Evolutionary conservation across 2,888 invertebrate genomes (phyloP).

Genomic region (Acleris cristana): DNA sequence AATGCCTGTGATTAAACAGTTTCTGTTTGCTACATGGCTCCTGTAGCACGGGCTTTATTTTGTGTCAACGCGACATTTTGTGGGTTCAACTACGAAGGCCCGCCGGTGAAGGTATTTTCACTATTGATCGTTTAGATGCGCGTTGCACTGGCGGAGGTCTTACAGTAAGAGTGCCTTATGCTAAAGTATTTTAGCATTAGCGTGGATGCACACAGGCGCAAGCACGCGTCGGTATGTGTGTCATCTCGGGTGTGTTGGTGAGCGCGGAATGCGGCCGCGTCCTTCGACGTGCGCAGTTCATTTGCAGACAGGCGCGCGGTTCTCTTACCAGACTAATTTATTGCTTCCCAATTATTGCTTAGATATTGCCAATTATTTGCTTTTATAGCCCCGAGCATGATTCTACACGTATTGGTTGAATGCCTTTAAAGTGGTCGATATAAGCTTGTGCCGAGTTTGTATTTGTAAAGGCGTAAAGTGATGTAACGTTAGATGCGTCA

Average conservation of each 20-base stretch:
- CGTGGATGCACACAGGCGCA: constrained; percentile 53
- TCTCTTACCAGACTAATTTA: constrained; percentile 66
- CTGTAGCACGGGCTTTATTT: constrained; percentile 3
- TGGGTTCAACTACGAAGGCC: not conserved
- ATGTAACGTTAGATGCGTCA: too few relatives aligned
- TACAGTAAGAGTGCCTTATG: constrained; percentile 64
- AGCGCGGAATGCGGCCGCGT: constrained; percentile 80
- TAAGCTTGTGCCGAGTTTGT: too few relatives aligned
- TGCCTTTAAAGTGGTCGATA: not conserved
- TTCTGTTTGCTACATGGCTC: constrained; percentile 53
- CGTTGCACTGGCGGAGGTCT: constrained; percentile 8
- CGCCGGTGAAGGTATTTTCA: not conserved
- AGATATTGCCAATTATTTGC: constrained; percentile 50
- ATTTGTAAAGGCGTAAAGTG: too few relatives aligned
- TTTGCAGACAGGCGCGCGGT: constrained; percentile 75
- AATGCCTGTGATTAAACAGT: constrained; percentile 70
- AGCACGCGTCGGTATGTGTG: constrained; percentile 74
- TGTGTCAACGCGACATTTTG: constrained; percentile 13
- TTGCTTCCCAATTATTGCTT: constrained; percentile 73
- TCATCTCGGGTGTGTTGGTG: constrained; percentile 71
- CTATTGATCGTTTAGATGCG: constrained; percentile 1
- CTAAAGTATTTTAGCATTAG: constrained; percentile 58
- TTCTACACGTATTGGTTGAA: constrained; percentile 10
- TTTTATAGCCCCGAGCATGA: constrained; percentile 26
- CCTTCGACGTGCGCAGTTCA: constrained; percentile 79